These are phyloP conservation scores for Thamnophis elegans DNA, from an alignment of 2,797 vertebrate genomes.

Conservation along the genomic window DNA sequence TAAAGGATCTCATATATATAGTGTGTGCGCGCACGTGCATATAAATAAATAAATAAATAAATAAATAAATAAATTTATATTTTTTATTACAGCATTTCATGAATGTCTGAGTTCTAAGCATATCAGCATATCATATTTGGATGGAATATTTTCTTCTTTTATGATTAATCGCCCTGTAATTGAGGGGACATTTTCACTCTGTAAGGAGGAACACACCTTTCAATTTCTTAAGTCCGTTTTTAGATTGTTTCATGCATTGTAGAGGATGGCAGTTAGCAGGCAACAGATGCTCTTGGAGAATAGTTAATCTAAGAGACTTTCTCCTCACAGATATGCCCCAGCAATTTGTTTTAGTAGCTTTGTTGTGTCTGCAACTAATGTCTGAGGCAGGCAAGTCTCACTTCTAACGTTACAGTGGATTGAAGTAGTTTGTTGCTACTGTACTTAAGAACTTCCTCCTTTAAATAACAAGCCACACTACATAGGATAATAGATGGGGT, in stretches of 20 bases:
- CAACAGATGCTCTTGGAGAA: neutral
- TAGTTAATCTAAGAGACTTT: neutral
- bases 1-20: neutral
- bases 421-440: neutral
- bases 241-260: neutral
- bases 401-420: neutral
- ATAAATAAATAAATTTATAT: too few relatives aligned
- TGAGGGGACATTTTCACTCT: neutral
- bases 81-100: too few relatives aligned
- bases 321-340: neutral
- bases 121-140: too few relatives aligned
- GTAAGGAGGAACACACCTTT: neutral
- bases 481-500: neutral
- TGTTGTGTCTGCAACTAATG: neutral
- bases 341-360: neutral
- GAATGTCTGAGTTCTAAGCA: too few relatives aligned
- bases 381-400: neutral
- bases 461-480: neutral
- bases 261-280: neutral
- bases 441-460: neutral
- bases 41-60: too few relatives aligned
- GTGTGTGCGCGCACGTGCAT: too few relatives aligned
- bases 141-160: too few relatives aligned
- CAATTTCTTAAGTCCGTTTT: neutral
- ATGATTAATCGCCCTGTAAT: too few relatives aligned